Conservation (phyloP, 1,140 invertebrate species). For the Apis florea region DNA sequence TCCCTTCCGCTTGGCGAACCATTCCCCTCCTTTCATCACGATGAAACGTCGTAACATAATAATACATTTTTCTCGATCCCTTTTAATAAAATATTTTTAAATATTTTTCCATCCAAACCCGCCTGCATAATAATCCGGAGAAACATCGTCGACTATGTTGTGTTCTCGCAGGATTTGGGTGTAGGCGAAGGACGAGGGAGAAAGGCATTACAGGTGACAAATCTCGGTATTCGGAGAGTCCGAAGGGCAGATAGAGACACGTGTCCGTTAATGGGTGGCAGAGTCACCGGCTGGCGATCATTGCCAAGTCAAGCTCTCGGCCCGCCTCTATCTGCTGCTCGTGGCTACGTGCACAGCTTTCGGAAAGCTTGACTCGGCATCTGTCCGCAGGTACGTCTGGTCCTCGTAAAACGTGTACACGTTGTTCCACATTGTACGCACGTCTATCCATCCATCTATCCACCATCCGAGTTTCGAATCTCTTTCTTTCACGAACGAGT, state of each 20-base stretch:
- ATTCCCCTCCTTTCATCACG: too few relatives aligned
- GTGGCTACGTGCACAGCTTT: constrained; percentile 75
- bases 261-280: constrained; percentile 79
- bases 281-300: constrained; percentile 79
- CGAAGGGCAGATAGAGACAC: constrained; percentile 74
- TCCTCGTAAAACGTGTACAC: constrained; percentile 47
- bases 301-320: constrained; percentile 74
- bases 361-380: constrained; percentile 70
- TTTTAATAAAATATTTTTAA: too few relatives aligned
- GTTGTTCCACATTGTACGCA: constrained; percentile 43
- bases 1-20: too few relatives aligned
- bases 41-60: too few relatives aligned
- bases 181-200: neutral
- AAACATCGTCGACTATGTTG: too few relatives aligned
- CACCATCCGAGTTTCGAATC: neutral
- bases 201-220: constrained; percentile 56
- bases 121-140: too few relatives aligned
- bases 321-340: constrained; percentile 63
- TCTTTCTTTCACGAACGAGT: constrained; percentile 15
- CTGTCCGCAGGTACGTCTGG: constrained; percentile 63
- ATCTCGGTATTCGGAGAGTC: constrained; percentile 58
- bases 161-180: neutral
- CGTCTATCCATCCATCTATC: constrained; percentile 34
- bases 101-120: too few relatives aligned
- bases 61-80: too few relatives aligned